Base-by-base conservation (phyloP, 2,888 invertebrate species). In the Agrotis ipsilon region DNA sequence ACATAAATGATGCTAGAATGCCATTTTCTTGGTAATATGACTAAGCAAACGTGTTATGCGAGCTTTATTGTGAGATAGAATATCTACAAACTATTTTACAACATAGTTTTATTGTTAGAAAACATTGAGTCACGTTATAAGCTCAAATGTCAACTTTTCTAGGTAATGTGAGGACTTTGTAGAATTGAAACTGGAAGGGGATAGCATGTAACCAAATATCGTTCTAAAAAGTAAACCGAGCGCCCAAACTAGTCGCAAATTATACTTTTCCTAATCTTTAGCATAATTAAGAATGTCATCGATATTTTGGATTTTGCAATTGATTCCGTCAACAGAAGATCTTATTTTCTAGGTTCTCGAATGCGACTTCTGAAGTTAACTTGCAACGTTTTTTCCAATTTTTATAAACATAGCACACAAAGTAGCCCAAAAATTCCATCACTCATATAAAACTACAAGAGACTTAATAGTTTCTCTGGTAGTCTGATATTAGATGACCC, bases 1-100 rank as follows among this genome's bases (percentile, higher is more conserved):
- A 83, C 78, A 70, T 82, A 86, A 87, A 81, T 78, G 74, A 82
- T 72, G 72, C 69, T 79, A 78, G 77, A 83, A 83, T 81, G 77
- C 48, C 65, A 79, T 81, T 80, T 86, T 86, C 86, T 82, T 65
- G 57, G 86, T 86, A 87, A 74, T 81, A 73, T 87, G 87, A 84
- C 79, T 81, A 86, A 77, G 78, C 71, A 78, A 85, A 85, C 83
- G 51, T 69, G 82, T 82, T 82, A 76, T 72, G 70, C 75, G 67
- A 76, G 76, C 59, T 80, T 72, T 66, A 73, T 68, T 61, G 59
- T 52, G 19, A 81, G 73, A 77, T 75, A 77, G 61, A 72, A 80
- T 80, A 70, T 75, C 64, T 67, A 71, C 52, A 32, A 66, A 64
- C 49, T 60, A 70, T 71, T 78, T 78, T 71, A 65, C 63, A 64